phyloP scores from a whole-genome alignment of 1,140 invertebrate species.

The Antheraea pernyi region DNA sequence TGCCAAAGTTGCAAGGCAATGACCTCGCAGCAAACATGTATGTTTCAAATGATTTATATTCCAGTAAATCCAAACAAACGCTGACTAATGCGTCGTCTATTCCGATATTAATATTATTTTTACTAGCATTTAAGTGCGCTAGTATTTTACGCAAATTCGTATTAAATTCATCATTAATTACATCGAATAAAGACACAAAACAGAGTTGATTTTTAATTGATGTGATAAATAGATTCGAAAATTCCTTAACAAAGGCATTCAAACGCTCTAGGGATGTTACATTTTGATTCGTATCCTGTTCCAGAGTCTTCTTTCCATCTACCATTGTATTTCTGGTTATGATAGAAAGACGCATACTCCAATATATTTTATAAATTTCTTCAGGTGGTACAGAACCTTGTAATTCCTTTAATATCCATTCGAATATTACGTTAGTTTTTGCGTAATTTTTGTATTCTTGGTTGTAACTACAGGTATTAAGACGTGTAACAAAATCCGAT shows the following conservation, averaged over 20 bases:
- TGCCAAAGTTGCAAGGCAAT: neutral
- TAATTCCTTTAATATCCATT: conserved; percentile 23
- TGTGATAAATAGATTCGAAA: conserved; percentile 27
- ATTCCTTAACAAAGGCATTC: conserved; percentile 24
- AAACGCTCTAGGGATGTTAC: conserved; percentile 10
- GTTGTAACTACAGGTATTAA: conserved; percentile 8
- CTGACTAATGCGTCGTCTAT: neutral
- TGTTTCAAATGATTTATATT: neutral
- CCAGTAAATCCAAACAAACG: neutral
- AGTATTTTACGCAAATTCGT: neutral
- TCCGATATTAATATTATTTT: neutral
- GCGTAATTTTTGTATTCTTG: neutral
- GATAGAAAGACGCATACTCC: conserved; percentile 29
- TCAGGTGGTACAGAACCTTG: conserved; percentile 21
- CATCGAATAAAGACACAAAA: neutral
- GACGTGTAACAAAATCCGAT: conserved; percentile 6
- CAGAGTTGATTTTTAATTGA: conserved; percentile 19
- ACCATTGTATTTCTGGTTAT: conserved; percentile 9
- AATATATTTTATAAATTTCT: conserved; percentile 33
- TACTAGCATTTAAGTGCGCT: neutral
- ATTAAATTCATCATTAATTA: neutral
- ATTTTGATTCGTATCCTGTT: neutral
- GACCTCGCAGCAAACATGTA: neutral
- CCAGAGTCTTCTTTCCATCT: neutral
- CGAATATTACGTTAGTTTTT: conserved; percentile 14